Base-by-base conservation (phyloP, 2,113 vertebrate species). In the Perca flavescens region DNA sequence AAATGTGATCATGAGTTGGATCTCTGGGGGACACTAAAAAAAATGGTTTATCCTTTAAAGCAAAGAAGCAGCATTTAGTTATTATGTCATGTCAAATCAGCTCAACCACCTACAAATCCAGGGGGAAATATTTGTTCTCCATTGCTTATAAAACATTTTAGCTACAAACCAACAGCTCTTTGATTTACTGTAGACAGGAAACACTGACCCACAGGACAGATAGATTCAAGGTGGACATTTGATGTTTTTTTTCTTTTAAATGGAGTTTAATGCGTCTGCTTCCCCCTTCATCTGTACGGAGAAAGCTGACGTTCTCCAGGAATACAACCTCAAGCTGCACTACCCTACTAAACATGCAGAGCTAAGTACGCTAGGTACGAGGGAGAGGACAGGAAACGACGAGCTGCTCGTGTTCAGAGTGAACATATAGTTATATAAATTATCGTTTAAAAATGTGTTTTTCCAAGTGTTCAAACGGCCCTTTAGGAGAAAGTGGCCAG, bases 1-100 rank as follows among this genome's bases (percentile, higher is more conserved):
- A 78, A 74, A 79, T 60, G 54, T 66, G 58, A 71, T 46, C 58
- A 46, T 47, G 69, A 74, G 69, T 28, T 7, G n/a, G 21, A 77
- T 25, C 49, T 50, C 71, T 36, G 43, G 58, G 46, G 14, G 53
- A 72, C 40, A 21, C 70, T 47, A 5, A 31, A 65, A 47, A 43
- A 50, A 57, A 31, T 3, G 8, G 31, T 56, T 67, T 63, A 52
- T 58, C 34, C 53, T 50, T 63, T 46, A 28, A 21, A 67, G 54
- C 71, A 60, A 16, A 22, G 68, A 57, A 19, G 3, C 36, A 56
- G 22, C 19, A 19, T 53, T 62, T 67, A 46, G 65, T 52, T 28
- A 12, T 31, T 31, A 6, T 14, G 25, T 34, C 12, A 36, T 40
- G 61, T 63, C 6, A 12, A n/a, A 40, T 61, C 19, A 43, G 61